Evolutionary conservation across 2,797 vertebrate species (phyloP), one percentile per base, ranked within the genome.

Genomic region (Echiichthys vipera): DNA sequence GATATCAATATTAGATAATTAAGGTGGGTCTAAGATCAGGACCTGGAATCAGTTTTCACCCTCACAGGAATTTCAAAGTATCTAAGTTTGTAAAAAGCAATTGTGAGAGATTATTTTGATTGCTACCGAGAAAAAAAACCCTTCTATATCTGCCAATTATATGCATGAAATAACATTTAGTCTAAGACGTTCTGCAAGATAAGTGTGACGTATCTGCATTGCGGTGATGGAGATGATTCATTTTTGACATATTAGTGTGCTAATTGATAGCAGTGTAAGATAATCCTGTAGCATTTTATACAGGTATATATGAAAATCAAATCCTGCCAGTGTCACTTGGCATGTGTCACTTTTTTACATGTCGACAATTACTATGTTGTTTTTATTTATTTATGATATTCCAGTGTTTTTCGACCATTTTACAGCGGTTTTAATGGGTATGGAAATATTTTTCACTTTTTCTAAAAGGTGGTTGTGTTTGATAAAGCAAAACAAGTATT

Each of bases 121-220:
- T n/a, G n/a, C n/a, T n/a, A 63, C 56, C 14, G 5, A 62, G 11
- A 50, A 65, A 43, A 58, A 49, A 6, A 34, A 73, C 22, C 22
- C 32, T 25, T 45, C 6, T 18, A 47, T 65, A 65, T 64, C 32
- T 54, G 51, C 47, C 34, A 45, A 12, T 81, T 62, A 61, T 61
- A 81, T 74, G 63, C 62, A 58, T 74, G 42, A 83, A 58, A 68
- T 75, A 12, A 24, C 9, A 53, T 67, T 47, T 43, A 50, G 27
- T 54, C 36, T 1, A 20, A 40, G 37, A 22, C 0, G 12, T 70
- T 72, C 61, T 75, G 61, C 65, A 37, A 32, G 15, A 77, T 22
- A 40, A 25, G 30, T 37, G 65, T 56, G 54, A 54, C 6, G 1
- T 46, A 49, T 55, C 17, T 70, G 49, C 54, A 18, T 3, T 5